A percentile compares a stretch with the other conserved stretches of the same genome.
Evolutionary conservation across 2,113 vertebrate genomes (phyloP).

Genomic region (Desmodus rotundus): DNA sequence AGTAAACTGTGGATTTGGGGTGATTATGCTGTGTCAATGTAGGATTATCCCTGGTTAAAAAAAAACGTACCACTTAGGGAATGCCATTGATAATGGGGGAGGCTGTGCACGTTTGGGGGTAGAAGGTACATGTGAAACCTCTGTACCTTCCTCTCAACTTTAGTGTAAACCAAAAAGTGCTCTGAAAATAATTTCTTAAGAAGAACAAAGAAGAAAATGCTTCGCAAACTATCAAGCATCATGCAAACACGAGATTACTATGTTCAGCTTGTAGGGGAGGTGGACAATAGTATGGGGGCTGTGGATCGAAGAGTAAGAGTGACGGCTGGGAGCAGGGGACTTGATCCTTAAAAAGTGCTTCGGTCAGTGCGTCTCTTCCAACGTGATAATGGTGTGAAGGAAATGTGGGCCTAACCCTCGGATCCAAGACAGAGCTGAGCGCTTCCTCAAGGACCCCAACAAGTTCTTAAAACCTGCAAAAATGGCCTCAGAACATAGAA

Average conservation of each 20-base stretch:
- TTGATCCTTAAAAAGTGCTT: background rate
- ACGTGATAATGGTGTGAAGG: background rate
- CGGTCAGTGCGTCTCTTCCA: background rate
- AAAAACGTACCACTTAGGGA: background rate
- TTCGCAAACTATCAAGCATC: accelerated
- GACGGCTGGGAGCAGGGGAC: background rate
- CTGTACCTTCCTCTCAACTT: background rate
- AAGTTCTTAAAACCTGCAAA: conserved; percentile 11
- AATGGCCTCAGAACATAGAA: conserved; percentile 13
- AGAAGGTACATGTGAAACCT: background rate
- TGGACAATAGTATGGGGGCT: background rate
- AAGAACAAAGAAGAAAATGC: background rate
- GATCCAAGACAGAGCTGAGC: background rate
- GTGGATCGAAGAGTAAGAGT: background rate
- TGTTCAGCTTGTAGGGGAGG: background rate
- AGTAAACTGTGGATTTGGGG: no score
- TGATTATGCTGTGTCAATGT: background rate
- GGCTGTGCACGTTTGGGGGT: no score
- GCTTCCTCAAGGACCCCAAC: background rate
- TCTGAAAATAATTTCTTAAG: background rate
- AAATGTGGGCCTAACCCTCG: background rate
- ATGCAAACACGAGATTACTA: background rate
- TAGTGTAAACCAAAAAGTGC: background rate
- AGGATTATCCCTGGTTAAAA: background rate
- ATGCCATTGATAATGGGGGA: background rate